phyloP scores from a whole-genome alignment of 2,113 vertebrate species.

The Grammomys surdaster region DNA sequence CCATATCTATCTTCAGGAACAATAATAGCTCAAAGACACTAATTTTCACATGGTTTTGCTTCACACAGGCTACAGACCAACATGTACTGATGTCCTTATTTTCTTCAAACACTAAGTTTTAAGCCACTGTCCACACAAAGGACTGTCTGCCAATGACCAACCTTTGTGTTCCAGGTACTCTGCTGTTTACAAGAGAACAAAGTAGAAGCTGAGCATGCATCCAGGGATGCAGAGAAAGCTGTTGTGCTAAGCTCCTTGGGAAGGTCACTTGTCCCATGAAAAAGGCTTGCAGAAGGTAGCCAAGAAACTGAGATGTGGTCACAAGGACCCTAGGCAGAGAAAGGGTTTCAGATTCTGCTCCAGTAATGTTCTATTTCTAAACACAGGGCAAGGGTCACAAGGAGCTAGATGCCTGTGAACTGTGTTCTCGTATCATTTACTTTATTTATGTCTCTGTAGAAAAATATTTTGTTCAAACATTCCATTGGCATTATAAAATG shows the following conservation, averaged over 20 bases:
- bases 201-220: background rate
- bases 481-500: background rate
- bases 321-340: too few species aligned
- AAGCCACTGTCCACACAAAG: background rate
- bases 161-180: background rate
- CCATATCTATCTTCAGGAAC: background rate
- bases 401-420: background rate
- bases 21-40: too few species aligned
- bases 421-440: background rate
- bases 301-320: background rate
- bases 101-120: background rate
- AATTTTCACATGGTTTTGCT: rapidly evolving
- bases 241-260: too few species aligned
- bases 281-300: background rate
- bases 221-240: rapidly evolving
- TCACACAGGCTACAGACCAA: background rate
- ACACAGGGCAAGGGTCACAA: background rate
- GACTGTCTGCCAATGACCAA: rapidly evolving
- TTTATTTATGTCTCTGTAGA: background rate
- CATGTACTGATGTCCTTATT: background rate
- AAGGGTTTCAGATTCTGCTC: rapidly evolving
- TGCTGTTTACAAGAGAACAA: too few species aligned
- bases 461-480: background rate
- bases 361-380: background rate
- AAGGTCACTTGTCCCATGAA: background rate